These are phyloP conservation scores for Harpagoxenus sublaevis DNA, from an alignment of 2,888 invertebrate species.

Conservation along the genomic window DNA sequence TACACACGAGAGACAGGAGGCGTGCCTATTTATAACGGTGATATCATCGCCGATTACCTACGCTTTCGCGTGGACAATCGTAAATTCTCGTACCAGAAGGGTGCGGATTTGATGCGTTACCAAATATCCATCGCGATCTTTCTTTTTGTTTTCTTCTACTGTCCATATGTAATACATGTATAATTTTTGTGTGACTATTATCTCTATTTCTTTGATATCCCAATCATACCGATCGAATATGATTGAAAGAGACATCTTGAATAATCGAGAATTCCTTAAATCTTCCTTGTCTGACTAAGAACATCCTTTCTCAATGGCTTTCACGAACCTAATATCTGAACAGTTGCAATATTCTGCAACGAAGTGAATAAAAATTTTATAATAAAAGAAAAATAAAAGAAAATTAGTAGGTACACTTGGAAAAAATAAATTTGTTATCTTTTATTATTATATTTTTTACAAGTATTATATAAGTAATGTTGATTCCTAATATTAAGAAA, in stretches of 20 bases:
- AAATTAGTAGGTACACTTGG: not conserved
- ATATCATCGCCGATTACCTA: conserved; percentile 86
- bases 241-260: conserved; percentile 51
- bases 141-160: not conserved
- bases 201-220: not conserved
- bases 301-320: not conserved
- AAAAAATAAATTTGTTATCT: not conserved
- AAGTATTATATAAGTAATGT: not conserved
- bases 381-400: not conserved
- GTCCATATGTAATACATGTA: not conserved
- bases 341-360: not conserved
- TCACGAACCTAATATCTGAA: not conserved
- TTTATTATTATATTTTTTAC: not conserved
- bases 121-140: conserved; percentile 54
- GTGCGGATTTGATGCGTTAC: conserved; percentile 73
- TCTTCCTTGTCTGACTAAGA: not conserved
- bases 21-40: conserved; percentile 85
- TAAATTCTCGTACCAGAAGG: conserved; percentile 79
- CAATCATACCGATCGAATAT: conserved; percentile 34
- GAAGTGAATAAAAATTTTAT: not conserved
- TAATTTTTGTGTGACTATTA: not conserved
- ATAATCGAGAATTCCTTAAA: not conserved
- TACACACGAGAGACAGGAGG: conserved; percentile 79
- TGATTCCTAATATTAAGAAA: not conserved
- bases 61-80: conserved; percentile 85